A percentile compares a stretch with the other conserved stretches of the same genome.
Evolutionary conservation across 2,797 vertebrate genomes (phyloP).

Genomic region (Lagocephalus sceleratus): DNA sequence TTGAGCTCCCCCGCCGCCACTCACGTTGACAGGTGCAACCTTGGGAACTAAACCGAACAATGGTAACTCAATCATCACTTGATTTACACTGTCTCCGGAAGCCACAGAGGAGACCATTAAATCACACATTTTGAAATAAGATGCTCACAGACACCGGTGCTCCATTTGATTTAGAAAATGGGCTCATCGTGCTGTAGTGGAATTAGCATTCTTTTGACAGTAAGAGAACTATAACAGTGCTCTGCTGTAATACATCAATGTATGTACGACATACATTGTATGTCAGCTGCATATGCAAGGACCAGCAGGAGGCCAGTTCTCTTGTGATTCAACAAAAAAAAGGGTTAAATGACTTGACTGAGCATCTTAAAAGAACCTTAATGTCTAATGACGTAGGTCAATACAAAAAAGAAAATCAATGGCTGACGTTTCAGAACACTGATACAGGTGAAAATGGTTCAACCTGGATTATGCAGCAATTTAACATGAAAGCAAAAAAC

Average conservation of each 20-base stretch:
- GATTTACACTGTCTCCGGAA: slow-evolving; percentile 13
- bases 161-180: slow-evolving; percentile 26
- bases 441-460: slow-evolving; percentile 6
- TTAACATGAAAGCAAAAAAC: neutral
- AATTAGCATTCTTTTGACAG: slow-evolving; percentile 32
- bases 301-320: slow-evolving; percentile 42
- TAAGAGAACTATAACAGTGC: slow-evolving; percentile 3
- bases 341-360: slow-evolving; percentile 42
- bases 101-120: slow-evolving; percentile 17
- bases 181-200: slow-evolving; percentile 28
- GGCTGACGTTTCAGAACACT: slow-evolving; percentile 3
- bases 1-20: slow-evolving; percentile 81
- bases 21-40: slow-evolving; percentile 78
- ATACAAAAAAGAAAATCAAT: slow-evolving; percentile 53
- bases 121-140: slow-evolving; percentile 13
- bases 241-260: slow-evolving; percentile 19
- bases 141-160: slow-evolving; percentile 19
- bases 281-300: slow-evolving; percentile 29
- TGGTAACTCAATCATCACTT: slow-evolving; percentile 23
- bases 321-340: slow-evolving; percentile 53
- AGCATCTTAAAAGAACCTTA: slow-evolving; percentile 51
- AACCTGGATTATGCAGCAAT: slow-evolving; percentile 1
- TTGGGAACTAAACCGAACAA: slow-evolving; percentile 74
- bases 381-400: slow-evolving; percentile 33
- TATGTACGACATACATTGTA: slow-evolving; percentile 7